phyloP scores from a whole-genome alignment of 2,113 vertebrate species.

The Alligator sinensis region DNA sequence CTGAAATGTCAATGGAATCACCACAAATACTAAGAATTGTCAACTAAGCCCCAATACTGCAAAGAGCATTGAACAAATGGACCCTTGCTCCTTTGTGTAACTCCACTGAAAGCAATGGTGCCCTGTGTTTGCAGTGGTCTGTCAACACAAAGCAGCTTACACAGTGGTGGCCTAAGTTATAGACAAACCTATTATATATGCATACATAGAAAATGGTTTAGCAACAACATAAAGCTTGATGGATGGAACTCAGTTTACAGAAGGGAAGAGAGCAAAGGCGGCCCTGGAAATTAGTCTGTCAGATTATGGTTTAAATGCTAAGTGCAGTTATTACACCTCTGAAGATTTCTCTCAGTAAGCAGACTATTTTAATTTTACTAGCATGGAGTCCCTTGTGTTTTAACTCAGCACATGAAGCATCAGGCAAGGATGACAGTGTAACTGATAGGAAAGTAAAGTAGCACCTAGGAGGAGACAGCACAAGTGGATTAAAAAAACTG shows the following conservation, averaged over 20 bases:
- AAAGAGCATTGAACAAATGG: constrained; percentile 32
- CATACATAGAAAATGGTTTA: background rate
- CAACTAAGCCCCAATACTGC: background rate
- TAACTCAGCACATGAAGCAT: too few relatives aligned
- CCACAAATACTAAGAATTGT: background rate
- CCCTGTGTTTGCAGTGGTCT: constrained; percentile 17
- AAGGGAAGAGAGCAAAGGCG: too few relatives aligned
- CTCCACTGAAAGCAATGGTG: background rate
- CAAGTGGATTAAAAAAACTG: too few relatives aligned
- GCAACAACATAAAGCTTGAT: background rate
- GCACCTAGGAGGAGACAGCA: too few relatives aligned
- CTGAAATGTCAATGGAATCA: constrained; percentile 2
- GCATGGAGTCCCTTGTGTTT: too few relatives aligned
- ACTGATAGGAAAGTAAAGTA: too few relatives aligned
- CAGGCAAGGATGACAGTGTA: too few relatives aligned
- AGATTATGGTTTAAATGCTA: background rate
- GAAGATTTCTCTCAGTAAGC: too few relatives aligned
- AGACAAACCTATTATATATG: background rate
- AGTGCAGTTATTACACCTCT: background rate
- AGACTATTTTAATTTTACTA: too few relatives aligned
- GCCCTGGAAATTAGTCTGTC: background rate
- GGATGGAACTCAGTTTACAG: background rate
- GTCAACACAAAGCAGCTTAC: background rate
- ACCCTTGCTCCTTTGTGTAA: background rate
- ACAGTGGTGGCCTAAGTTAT: background rate